Conservation (phyloP, 1,140 invertebrate genomes). For the Saccostrea glomerata region DNA sequence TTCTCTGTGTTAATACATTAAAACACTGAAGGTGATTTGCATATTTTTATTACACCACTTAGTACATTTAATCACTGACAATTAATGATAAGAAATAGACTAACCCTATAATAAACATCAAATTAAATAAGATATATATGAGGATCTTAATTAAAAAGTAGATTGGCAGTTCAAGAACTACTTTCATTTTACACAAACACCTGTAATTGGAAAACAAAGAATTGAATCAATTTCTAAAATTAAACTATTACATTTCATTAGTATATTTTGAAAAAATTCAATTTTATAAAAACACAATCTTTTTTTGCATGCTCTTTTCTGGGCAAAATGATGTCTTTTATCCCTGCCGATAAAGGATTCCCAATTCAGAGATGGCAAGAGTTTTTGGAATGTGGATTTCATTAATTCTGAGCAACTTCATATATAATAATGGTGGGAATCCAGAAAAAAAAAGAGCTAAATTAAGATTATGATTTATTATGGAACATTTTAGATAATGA, state of each 20-base stretch:
- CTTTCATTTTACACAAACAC: background rate
- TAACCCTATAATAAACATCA: background rate
- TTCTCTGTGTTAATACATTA: background rate
- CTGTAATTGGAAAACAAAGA: background rate
- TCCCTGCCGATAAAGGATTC: background rate
- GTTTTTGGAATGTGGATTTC: constrained; percentile 6
- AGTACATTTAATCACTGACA: background rate
- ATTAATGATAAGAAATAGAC: background rate
- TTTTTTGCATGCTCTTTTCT: background rate
- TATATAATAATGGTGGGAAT: background rate
- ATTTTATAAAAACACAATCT: background rate
- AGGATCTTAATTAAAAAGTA: background rate
- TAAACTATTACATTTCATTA: background rate
- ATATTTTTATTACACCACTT: constrained; percentile 5
- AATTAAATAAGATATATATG: background rate
- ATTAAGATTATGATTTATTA: background rate
- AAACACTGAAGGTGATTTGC: background rate
- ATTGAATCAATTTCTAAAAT: background rate
- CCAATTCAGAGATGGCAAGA: constrained; percentile 6
- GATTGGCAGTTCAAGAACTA: background rate
- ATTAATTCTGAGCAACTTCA: background rate
- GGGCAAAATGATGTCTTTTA: background rate
- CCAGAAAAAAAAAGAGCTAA: background rate
- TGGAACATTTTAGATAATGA: background rate
- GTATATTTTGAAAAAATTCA: background rate